Base-by-base conservation (phyloP, 2,797 vertebrate species). In the Acestrorhynchus altus region DNA sequence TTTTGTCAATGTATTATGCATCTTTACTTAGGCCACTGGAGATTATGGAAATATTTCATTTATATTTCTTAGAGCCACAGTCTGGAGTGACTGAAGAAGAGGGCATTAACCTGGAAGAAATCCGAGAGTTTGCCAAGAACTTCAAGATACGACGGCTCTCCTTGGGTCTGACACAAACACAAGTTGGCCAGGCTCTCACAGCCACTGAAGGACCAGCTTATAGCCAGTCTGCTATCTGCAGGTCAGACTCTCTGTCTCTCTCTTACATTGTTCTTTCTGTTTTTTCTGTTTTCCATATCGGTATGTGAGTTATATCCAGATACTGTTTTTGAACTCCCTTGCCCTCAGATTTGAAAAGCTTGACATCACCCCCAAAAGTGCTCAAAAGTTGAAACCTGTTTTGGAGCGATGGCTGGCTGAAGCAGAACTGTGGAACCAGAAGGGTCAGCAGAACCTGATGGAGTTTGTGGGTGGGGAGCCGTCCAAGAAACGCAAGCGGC, bases 71-170 rank as follows among this genome's bases (percentile, higher is more conserved):
- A 98, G 97, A 98, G 84, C 94, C 96, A 15, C 94, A 95, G 6
- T 93, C 94, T 75, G 88, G 93, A 1, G 84, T 87, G 59, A 67
- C 88, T 2, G 92, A 95, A 51, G 96, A 98, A 83, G 96, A 98
- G 1, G 95, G 96, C 56, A 98, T 99, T 84, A 98, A 99, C 90
- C 92, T 99, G 87, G 97, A 99, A 88, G 98, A 99, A 82, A 99
- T 99, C 65, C 93, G 98, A n/a, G 97, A 99, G 88, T 99, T 99
- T 87, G 96, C 98, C 89, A 99, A 98, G 92, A 98, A 96, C 88
- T 99, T 99, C 90, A 99, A 99, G 92, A 98, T 99, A 83, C 96
- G 98, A 0, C 94, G 98, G 66, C 91, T 99, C 44, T 98, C 98
- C 31, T 88, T 99, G 67, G 97, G 98, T 20, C 94, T 99, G 49